These are phyloP conservation scores for Pteruthius melanotis DNA, from an alignment of 2,113 vertebrate species.

Conservation along the genomic window DNA sequence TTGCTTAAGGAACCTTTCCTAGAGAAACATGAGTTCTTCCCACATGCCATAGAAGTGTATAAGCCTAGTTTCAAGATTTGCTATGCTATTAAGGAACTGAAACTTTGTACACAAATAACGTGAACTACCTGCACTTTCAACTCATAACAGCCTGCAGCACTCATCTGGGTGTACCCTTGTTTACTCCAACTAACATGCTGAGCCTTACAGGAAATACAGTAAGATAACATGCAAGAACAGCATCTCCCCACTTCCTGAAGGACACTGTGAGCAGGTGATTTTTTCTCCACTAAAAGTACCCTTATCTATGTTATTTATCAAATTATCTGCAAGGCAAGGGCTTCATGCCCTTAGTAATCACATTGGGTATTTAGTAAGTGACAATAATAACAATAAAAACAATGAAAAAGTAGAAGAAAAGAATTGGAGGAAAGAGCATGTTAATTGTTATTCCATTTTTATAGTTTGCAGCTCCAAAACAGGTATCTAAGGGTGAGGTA, in stretches of 20 bases:
- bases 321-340: background rate
- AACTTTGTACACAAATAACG: background rate
- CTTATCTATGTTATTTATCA: background rate
- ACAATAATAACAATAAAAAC: background rate
- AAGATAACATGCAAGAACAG: background rate
- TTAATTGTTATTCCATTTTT: background rate
- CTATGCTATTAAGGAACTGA: background rate
- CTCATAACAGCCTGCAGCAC: background rate
- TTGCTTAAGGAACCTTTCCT: background rate
- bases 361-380: background rate
- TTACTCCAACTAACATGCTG: background rate
- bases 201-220: slow-evolving; percentile 23
- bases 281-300: background rate
- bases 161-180: background rate
- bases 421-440: background rate
- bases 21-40: background rate
- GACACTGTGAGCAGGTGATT: background rate
- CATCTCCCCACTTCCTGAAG: slow-evolving; percentile 10
- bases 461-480: background rate
- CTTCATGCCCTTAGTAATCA: background rate
- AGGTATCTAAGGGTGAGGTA: background rate
- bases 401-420: background rate
- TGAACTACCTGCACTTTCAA: background rate
- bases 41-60: background rate
- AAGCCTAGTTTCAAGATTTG: background rate